phyloP scores from a whole-genome alignment of 2,797 vertebrate genomes.

The Astyanax mexicanus region DNA sequence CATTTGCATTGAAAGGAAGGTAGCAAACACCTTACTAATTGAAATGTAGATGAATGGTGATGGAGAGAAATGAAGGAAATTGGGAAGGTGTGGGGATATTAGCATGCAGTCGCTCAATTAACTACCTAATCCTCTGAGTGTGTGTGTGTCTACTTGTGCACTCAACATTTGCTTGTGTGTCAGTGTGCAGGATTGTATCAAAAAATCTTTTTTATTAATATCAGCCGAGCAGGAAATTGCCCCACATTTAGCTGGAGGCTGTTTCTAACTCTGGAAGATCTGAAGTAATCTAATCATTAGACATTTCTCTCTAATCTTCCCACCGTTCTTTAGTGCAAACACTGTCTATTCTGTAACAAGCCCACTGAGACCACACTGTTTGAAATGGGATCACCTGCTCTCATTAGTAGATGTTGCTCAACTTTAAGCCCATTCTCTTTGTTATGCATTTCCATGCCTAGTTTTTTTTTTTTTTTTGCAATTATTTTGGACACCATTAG shows the following conservation, averaged over 20 bases:
- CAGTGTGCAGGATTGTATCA: constrained; percentile 35
- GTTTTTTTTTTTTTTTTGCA: no score
- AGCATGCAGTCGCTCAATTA: not conserved
- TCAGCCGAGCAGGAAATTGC: constrained; percentile 39
- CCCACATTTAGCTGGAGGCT: constrained; percentile 26
- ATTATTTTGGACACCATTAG: no score
- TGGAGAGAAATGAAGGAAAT: not conserved
- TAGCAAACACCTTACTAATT: not conserved
- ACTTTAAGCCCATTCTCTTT: not conserved
- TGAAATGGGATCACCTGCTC: not conserved
- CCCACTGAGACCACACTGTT: not conserved
- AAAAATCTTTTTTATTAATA: constrained; percentile 44
- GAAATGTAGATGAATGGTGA: not conserved
- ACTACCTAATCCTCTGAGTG: not conserved
- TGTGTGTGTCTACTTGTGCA: not conserved
- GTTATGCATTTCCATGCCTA: no score
- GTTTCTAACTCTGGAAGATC: constrained; percentile 39
- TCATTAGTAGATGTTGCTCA: not conserved
- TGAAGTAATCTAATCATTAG: constrained; percentile 35
- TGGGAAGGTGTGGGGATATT: not conserved
- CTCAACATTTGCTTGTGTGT: constrained; percentile 7
- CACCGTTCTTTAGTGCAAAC: constrained; percentile 12
- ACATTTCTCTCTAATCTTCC: constrained; percentile 1
- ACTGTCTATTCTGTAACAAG: not conserved
- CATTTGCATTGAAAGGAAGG: not conserved